Percentiles rank a stretch among this genome's conserved stretches.
Conservation (phyloP, 2,888 invertebrate genomes). For the Glyphotaelius pellucidus region DNA sequence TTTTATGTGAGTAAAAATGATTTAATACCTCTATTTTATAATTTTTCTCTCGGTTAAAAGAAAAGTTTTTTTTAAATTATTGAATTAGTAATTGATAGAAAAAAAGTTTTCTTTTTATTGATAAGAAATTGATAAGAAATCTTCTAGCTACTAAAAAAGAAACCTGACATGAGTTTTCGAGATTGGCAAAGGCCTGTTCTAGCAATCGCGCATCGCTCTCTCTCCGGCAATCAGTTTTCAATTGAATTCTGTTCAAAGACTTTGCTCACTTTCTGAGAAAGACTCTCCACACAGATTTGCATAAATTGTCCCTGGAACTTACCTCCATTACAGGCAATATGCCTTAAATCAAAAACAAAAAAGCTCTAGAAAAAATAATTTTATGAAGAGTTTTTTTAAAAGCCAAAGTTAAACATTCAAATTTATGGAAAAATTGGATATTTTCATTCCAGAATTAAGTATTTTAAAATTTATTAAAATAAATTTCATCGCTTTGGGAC, state of each 20-base stretch:
- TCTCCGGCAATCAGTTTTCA: conserved; percentile 52
- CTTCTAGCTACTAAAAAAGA: not conserved
- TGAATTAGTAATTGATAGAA: not conserved
- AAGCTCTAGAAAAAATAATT: not conserved
- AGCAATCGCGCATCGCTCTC: not conserved
- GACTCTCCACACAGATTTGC: conserved; percentile 39
- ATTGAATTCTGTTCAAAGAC: conserved; percentile 50
- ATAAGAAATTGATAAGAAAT: not conserved
- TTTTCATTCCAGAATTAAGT: not conserved
- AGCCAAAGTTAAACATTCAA: not conserved
- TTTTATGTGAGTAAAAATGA: not conserved
- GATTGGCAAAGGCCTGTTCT: not conserved
- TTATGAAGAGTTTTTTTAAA: not conserved
- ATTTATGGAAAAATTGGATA: not conserved
- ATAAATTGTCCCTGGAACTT: conserved; percentile 39
- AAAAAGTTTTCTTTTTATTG: not conserved
- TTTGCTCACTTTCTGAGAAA: not conserved
- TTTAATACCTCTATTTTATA: not conserved
- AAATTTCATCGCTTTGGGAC: not conserved
- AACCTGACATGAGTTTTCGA: not conserved
- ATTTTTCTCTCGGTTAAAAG: not conserved
- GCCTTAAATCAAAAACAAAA: not conserved
- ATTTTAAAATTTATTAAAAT: not conserved
- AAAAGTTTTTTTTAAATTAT: not conserved
- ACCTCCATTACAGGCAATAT: conserved; percentile 2